A percentile compares a stretch with the other conserved stretches of the same genome.
Evolutionary conservation across 1,140 invertebrate species (phyloP).

Genomic region (Trialeurodes vaporariorum): DNA sequence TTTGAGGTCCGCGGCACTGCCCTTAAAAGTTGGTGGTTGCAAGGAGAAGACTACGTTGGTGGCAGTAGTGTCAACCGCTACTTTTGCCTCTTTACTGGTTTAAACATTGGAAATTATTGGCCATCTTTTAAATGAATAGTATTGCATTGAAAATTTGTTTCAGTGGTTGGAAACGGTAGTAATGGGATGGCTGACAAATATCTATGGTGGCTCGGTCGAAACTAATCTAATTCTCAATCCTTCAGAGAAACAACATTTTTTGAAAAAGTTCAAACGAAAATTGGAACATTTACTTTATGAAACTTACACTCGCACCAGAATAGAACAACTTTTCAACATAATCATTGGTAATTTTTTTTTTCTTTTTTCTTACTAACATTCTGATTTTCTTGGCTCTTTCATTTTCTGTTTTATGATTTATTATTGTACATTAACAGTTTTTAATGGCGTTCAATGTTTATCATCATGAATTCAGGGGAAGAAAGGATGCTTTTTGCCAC

Average conservation of each 20-base stretch:
- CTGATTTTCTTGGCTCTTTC: no score
- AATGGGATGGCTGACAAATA: conserved; percentile 66
- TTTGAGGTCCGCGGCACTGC: neutral
- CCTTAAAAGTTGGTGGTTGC: neutral
- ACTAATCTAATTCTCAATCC: neutral
- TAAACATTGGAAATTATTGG: neutral
- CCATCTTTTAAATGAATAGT: conserved; percentile 7
- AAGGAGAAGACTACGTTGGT: neutral
- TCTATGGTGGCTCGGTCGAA: conserved; percentile 40
- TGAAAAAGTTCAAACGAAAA: conserved; percentile 54
- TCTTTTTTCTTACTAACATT: neutral
- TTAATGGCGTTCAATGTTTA: no score
- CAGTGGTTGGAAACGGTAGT: conserved; percentile 73
- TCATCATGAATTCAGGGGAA: no score
- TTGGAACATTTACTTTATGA: conserved; percentile 78
- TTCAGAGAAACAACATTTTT: conserved; percentile 2
- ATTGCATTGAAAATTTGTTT: conserved; percentile 21
- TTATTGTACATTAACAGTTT: no score
- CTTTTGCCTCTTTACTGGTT: neutral
- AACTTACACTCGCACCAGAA: conserved; percentile 74
- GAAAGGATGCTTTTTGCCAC: no score
- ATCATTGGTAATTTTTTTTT: conserved; percentile 55
- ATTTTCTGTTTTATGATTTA: no score
- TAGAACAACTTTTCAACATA: conserved; percentile 88
- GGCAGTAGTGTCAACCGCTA: neutral